Base-by-base conservation (phyloP, 2,797 vertebrate species). In the Capromys pilorides region DNA sequence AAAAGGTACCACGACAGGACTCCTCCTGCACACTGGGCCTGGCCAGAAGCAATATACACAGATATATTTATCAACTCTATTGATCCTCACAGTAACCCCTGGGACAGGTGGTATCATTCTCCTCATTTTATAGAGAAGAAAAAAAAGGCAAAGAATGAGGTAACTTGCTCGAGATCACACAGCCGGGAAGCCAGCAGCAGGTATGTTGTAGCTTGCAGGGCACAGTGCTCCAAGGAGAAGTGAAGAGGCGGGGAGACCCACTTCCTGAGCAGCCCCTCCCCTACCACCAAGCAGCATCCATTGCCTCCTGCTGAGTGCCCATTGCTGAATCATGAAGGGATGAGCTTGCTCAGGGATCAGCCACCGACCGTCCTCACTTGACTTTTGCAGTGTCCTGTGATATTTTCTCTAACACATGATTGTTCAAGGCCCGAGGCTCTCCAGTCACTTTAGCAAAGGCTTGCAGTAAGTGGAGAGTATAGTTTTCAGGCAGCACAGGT, bases 21-120 rank as follows among this genome's bases (percentile, higher is more conserved):
- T 5, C 9, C n/a, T 31, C 0, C n/a, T 7, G 9, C 5, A 10
- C 0, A 4, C 22, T 7, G 33, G 33, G 26, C 28, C 75, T 1
- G 0, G n/a, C 11, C 31, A 22, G 4, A 4, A n/a, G 59, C 19
- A 19, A 45, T 10, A 10, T 45, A 8, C 26, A 18, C 12, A 41
- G 54, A 57, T 57, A 57, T 14, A 13, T 33, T 12, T 14, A 33
- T 21, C 9, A 31, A 24, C 33, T 36, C 69, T 14, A 61, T 16
- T 8, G 28, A 39, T 36, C 33, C 49, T 59, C 62, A 90, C 14
- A 11, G 45, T 26, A 2, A 36, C 6, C 22, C n/a, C 1, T 1
- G 51, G n/a, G 19, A 8, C 22, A 49, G 77, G 61, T 51, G 5
- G 18, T 41, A 1, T 26, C 54, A 51, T 16, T 69, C 14, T 66